Evolutionary conservation across 1,140 invertebrate genomes (phyloP).

Genomic region (Drosophila simulans): DNA sequence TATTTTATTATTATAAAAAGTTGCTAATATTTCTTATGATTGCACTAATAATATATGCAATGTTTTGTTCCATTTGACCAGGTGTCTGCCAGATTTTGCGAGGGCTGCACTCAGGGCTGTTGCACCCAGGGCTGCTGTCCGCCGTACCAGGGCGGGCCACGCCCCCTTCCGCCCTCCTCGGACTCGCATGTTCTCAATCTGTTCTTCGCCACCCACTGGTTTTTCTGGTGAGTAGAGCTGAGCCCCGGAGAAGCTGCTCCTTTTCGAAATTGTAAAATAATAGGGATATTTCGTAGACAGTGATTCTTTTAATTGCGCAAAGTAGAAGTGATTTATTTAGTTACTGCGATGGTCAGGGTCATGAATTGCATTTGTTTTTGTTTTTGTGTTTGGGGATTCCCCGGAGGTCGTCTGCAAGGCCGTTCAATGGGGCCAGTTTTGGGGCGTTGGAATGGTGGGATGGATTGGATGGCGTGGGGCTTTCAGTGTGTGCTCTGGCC

Average conservation of each 20-base stretch:
- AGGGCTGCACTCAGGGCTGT: constrained; percentile 88
- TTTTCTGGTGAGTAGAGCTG: constrained; percentile 80
- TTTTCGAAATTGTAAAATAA: no score
- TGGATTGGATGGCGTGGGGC: neutral
- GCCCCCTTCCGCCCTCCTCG: constrained; percentile 84
- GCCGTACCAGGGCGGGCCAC: constrained; percentile 85
- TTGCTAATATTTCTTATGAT: no score
- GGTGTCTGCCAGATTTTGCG: constrained; percentile 85
- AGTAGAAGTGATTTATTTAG: constrained; percentile 7
- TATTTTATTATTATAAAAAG: no score
- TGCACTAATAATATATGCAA: no score
- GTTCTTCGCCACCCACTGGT: constrained; percentile 86
- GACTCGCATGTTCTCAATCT: constrained; percentile 84
- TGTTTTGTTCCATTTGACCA: constrained; percentile 17
- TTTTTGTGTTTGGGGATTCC: constrained; percentile 27
- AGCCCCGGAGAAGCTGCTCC: no score
- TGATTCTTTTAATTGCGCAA: neutral
- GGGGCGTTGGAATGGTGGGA: constrained; percentile 1
- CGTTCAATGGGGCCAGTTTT: neutral
- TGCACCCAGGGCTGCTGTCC: constrained; percentile 91
- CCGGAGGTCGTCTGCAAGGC: constrained; percentile 39
- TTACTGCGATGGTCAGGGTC: constrained; percentile 12
- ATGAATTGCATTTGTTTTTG: constrained; percentile 1
- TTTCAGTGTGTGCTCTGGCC: neutral
- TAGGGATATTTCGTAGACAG: no score